Base-by-base conservation (phyloP, 2,113 vertebrate species). In the Emydura subglobosa region DNA sequence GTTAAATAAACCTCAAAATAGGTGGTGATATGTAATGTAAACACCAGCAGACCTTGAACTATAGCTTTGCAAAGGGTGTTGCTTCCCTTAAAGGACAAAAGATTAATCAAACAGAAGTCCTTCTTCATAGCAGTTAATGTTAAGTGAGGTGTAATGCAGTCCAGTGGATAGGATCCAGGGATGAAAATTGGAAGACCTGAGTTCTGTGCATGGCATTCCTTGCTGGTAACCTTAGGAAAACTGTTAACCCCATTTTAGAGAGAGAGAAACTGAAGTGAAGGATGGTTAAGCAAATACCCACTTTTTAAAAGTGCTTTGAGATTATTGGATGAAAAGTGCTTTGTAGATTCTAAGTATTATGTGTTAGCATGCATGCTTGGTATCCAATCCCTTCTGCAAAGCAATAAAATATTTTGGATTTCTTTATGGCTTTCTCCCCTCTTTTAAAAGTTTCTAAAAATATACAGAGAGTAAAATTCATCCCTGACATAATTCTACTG, bases 381-480 rank as follows among this genome's bases (percentile, higher is more conserved):
- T 80, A 7, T 85, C 42, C 12, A 79, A 85, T 44, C 50, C 53
- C 22, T 72, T 24, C 92, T 76, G 2, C 29, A 94, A 95, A 93
- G 95, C 50, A 59, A 94, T 90, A 94, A 95, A 96, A 92, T 97
- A 97, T 94, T 97, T 97, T 97, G 95, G 80, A 82, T 93, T 95
- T 97, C 95, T 88, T 83, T 92, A 19, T 85, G 54, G 89, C 34
- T 22, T 96, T 78, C 84, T 95, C 51, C 90, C 97, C 85, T 82
- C 55, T 86, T 93, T 88, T 90, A 82, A 97, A 95, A 93, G 65
- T 91, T 98, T 89, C 97, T 95, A 96, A 98, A 97, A 97, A 97
- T 97, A 97, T 76, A 3, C 87, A 51, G 76, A 51, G 50, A 84
- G 57, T 65, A 21, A 85, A 96, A 88, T 3, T 90, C 31, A 76